phyloP scores from a whole-genome alignment of 64 coral and sea anemone genomes.

The Pocillopora damicornis region DNA sequence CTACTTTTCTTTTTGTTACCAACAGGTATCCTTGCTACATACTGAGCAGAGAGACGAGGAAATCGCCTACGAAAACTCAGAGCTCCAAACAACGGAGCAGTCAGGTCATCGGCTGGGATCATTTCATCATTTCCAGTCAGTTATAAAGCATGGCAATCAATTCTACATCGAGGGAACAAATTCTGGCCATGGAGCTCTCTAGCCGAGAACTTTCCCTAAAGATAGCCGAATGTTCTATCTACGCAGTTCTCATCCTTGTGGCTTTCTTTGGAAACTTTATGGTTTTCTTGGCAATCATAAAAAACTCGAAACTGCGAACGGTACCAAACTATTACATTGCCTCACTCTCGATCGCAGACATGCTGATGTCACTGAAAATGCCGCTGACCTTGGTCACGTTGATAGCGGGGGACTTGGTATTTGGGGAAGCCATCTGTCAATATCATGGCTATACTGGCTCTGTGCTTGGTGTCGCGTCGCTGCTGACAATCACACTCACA shows the following conservation, averaged over 20 bases:
- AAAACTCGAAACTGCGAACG: conserved; percentile 39
- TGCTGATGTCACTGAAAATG: conserved; percentile 56
- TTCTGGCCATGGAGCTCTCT: conserved; percentile 22
- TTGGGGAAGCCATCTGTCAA: conserved; percentile 30
- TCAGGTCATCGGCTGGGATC: too few relatives aligned
- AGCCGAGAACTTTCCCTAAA: conserved; percentile 16
- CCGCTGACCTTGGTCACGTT: conserved; percentile 32
- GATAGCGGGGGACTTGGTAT: conserved; percentile 38
- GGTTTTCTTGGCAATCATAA: conserved; percentile 35
- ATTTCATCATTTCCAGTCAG: not conserved
- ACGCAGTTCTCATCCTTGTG: not conserved
- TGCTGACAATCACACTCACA: conserved; percentile 42
- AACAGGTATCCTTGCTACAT: too few relatives aligned
- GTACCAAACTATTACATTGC: conserved; percentile 65
- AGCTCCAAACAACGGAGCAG: too few relatives aligned
- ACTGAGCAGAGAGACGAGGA: too few relatives aligned
- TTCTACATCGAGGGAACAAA: not conserved
- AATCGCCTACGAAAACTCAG: too few relatives aligned
- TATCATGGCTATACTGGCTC: conserved; percentile 39
- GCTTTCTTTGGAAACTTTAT: conserved; percentile 48
- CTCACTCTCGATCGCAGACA: conserved; percentile 47
- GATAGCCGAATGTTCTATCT: conserved; percentile 18
- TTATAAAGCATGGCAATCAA: not conserved
- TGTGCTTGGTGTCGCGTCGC: conserved; percentile 15
- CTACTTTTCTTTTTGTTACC: too few relatives aligned